phyloP scores from a whole-genome alignment of 2,888 invertebrate genomes.

The Mimas tiliae region DNA sequence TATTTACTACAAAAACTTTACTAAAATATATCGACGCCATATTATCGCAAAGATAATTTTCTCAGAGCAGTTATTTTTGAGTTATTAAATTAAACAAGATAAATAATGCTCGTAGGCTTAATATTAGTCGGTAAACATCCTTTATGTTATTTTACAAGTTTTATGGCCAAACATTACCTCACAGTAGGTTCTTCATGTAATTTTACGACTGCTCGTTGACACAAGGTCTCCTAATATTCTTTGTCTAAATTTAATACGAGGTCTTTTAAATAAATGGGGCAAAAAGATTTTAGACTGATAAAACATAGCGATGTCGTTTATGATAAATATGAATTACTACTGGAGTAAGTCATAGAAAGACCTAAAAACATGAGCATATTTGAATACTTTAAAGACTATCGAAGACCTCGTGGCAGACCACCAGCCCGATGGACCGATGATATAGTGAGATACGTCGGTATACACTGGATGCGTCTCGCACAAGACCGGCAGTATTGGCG shows the following conservation, averaged over 20 bases:
- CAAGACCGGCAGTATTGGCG: too few species aligned
- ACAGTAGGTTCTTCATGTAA: conserved; percentile 3
- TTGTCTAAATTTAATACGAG: conserved; percentile 2
- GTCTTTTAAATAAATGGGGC: conserved; percentile 10
- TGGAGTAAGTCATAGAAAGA: background rate
- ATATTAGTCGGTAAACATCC: conserved; percentile 28
- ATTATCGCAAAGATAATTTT: background rate
- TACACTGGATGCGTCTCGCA: too few species aligned
- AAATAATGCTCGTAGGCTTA: background rate
- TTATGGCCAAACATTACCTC: conserved; percentile 20
- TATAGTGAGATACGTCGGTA: too few species aligned
- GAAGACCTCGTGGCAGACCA: too few species aligned
- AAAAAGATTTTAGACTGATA: conserved; percentile 19
- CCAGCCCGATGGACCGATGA: too few species aligned
- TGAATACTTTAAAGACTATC: too few species aligned
- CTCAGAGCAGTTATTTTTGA: background rate
- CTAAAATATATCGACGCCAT: background rate
- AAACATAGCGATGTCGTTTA: background rate
- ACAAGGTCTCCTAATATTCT: conserved; percentile 16
- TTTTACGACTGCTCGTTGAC: conserved; percentile 12
- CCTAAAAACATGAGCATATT: background rate
- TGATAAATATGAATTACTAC: background rate
- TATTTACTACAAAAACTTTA: background rate
- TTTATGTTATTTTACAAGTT: conserved; percentile 16
- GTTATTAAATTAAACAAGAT: conserved; percentile 6